Percentiles rank a stretch among this genome's conserved stretches.
Evolutionary conservation across 92 coral and sea anemone species (phyloP).

Genomic region (Umimayanthus chanpuru): DNA sequence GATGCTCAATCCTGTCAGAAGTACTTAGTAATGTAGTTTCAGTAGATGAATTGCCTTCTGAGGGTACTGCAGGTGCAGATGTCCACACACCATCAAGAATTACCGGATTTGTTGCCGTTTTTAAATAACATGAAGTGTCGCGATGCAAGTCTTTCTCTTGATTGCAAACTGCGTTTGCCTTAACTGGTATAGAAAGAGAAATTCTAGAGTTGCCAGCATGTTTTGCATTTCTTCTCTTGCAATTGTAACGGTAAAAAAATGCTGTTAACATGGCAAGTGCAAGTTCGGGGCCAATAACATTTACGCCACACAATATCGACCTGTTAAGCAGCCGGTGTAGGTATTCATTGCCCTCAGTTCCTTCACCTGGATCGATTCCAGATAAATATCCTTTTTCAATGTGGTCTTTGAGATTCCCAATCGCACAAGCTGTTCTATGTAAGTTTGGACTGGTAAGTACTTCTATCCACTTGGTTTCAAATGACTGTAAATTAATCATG

Average conservation of each 20-base stretch:
- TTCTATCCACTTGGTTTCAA: no score
- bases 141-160: not conserved
- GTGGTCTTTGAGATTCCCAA: conserved; percentile 25
- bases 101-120: not conserved
- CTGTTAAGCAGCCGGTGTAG: conserved; percentile 41
- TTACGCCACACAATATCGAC: conserved; percentile 39
- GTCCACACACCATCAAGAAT: not conserved
- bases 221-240: conserved; percentile 24
- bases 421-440: not conserved
- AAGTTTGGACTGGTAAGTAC: not conserved
- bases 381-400: conserved; percentile 42
- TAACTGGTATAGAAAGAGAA: conserved; percentile 6
- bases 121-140: not conserved
- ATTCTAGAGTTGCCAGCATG: conserved; percentile 31
- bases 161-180: not conserved
- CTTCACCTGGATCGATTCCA: conserved; percentile 40
- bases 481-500: no score
- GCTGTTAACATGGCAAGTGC: conserved; percentile 43
- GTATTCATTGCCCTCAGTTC: conserved; percentile 37
- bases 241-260: conserved; percentile 32
- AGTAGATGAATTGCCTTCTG: no score
- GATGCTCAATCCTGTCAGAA: conserved; percentile 17
- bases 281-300: not conserved
- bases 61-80: not conserved
- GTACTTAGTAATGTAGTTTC: not conserved